These are phyloP conservation scores for Burhinus oedicnemus DNA, from an alignment of 2,113 vertebrate species.

Conservation along the genomic window DNA sequence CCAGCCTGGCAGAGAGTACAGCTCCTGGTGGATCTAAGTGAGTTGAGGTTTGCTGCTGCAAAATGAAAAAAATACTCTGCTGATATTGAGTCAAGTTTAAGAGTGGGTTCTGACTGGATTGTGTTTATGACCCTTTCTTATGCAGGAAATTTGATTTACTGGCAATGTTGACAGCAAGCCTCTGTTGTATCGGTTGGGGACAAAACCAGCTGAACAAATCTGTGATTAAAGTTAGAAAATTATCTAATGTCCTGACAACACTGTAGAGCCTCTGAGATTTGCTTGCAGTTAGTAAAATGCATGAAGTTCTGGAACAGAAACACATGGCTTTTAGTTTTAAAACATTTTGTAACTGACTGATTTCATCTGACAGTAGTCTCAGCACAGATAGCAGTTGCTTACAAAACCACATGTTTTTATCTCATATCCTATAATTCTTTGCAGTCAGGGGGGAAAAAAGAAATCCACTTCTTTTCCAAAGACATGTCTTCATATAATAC, in stretches of 20 bases:
- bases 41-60: not conserved
- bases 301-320: not conserved
- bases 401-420: conserved; percentile 6
- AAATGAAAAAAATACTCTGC: not conserved
- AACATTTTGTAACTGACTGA: not conserved
- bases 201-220: not conserved
- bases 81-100: not conserved
- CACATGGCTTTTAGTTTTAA: not conserved
- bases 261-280: not conserved
- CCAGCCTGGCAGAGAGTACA: not conserved
- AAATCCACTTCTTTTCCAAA: not conserved
- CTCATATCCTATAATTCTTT: not conserved
- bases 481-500: not conserved
- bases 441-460: not conserved
- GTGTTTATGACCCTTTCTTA: not conserved
- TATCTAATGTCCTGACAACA: not conserved
- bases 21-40: not conserved
- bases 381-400: not conserved
- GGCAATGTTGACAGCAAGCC: not conserved
- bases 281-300: not conserved
- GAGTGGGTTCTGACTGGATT: not conserved
- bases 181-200: not conserved
- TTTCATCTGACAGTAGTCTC: conserved; percentile 1
- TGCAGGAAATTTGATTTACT: not conserved
- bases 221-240: not conserved